Conservation (phyloP, 1,140 invertebrate genomes). For the Batillaria attramentaria region DNA sequence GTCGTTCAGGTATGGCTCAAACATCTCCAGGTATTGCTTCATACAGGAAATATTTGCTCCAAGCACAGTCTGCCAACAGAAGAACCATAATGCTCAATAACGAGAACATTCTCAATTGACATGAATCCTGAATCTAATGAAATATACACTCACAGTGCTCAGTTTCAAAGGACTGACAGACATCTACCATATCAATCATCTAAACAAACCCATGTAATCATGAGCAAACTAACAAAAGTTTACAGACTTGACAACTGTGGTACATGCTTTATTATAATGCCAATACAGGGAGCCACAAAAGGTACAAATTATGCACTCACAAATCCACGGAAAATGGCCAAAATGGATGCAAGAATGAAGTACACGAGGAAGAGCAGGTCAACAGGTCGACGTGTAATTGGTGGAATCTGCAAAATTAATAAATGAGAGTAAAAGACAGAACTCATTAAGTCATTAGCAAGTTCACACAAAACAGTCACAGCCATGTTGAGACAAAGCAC, state of each 20-base stretch:
- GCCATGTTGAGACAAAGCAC: no score
- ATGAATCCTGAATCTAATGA: no score
- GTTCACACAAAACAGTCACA: no score
- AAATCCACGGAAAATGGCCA: slow-evolving; percentile 51
- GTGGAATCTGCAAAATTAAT: slow-evolving; percentile 26
- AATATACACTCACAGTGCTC: no score
- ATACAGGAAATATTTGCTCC: slow-evolving; percentile 42
- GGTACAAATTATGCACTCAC: slow-evolving; percentile 41
- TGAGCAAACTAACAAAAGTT: neutral
- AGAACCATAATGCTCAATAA: neutral
- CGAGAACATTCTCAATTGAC: no score
- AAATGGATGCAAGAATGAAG: slow-evolving; percentile 40
- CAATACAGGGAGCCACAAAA: neutral
- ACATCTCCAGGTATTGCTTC: slow-evolving; percentile 42
- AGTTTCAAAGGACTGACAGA: no score
- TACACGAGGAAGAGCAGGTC: slow-evolving; percentile 50
- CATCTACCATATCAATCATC: neutral
- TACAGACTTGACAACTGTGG: neutral
- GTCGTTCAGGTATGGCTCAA: slow-evolving; percentile 60
- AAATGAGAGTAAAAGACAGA: no score
- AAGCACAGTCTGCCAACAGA: slow-evolving; percentile 47
- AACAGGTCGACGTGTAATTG: slow-evolving; percentile 27
- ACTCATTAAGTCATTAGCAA: no score
- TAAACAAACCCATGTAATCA: neutral
- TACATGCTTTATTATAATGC: neutral